Conservation (phyloP, 1,140 invertebrate genomes). For the Spodoptera litura region DNA sequence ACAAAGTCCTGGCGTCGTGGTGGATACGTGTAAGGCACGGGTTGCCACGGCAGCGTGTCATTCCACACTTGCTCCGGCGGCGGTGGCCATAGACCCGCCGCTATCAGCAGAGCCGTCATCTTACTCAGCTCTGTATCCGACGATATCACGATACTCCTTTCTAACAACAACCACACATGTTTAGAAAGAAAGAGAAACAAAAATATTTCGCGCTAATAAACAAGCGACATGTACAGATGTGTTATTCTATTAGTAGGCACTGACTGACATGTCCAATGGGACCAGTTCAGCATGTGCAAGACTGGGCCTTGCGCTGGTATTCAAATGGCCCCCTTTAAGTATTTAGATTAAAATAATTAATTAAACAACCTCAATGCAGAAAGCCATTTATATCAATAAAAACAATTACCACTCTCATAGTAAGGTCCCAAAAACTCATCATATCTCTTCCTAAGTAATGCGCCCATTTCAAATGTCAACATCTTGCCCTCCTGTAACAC, state of each 20-base stretch:
- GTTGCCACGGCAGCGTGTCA: slow-evolving; percentile 89
- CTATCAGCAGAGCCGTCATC: slow-evolving; percentile 90
- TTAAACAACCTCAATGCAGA: neutral
- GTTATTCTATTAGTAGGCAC: too few relatives aligned
- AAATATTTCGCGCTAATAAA: too few relatives aligned
- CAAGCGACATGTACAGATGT: too few relatives aligned
- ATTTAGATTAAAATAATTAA: too few relatives aligned
- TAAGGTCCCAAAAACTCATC: slow-evolving; percentile 85
- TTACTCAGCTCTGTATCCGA: slow-evolving; percentile 92
- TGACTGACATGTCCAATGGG: too few relatives aligned
- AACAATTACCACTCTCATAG: slow-evolving; percentile 83
- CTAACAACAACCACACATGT: slow-evolving; percentile 50
- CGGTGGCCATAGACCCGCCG: slow-evolving; percentile 90
- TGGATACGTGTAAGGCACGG: slow-evolving; percentile 86
- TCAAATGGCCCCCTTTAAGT: too few relatives aligned
- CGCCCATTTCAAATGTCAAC: slow-evolving; percentile 87
- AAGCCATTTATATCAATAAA: slow-evolving; percentile 9
- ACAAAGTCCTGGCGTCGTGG: slow-evolving; percentile 75
- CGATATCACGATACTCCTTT: slow-evolving; percentile 86
- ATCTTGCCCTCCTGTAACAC: slow-evolving; percentile 86
- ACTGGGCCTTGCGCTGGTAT: too few relatives aligned
- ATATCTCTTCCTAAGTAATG: slow-evolving; percentile 87
- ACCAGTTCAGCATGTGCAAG: too few relatives aligned
- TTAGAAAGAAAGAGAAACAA: neutral
- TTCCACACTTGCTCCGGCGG: slow-evolving; percentile 87